Conservation (phyloP, 1,140 invertebrate genomes). For the Diuraphis noxia region DNA sequence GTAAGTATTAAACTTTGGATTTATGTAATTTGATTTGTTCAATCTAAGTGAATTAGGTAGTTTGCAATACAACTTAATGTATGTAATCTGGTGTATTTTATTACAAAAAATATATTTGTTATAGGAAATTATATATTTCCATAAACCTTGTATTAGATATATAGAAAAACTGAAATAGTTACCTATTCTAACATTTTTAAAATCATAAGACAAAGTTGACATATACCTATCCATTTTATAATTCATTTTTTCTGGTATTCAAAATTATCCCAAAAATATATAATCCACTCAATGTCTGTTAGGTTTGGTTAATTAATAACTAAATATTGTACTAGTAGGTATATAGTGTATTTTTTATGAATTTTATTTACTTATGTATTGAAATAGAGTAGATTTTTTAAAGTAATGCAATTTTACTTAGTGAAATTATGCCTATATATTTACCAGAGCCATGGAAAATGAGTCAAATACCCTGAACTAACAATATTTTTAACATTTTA, state of each 20-base stretch:
- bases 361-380: not conserved
- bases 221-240: not conserved
- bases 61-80: too few relatives aligned
- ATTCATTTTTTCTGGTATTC: not conserved
- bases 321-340: not conserved
- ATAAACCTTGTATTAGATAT: too few relatives aligned
- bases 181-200: not conserved
- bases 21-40: not conserved
- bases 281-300: not conserved
- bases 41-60: not conserved
- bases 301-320: too few relatives aligned
- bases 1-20: slow-evolving; percentile 59
- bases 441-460: too few relatives aligned
- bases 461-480: too few relatives aligned
- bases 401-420: too few relatives aligned
- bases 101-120: too few relatives aligned
- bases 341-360: not conserved
- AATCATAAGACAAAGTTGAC: not conserved
- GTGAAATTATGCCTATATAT: too few relatives aligned
- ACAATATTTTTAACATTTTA: too few relatives aligned
- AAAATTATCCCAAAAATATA: not conserved
- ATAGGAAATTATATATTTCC: too few relatives aligned
- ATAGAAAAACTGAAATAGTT: not conserved
- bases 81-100: not conserved
- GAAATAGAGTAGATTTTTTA: not conserved